These are phyloP conservation scores for Calosoma granatense DNA, from an alignment of 1,140 invertebrate species.

Conservation along the genomic window DNA sequence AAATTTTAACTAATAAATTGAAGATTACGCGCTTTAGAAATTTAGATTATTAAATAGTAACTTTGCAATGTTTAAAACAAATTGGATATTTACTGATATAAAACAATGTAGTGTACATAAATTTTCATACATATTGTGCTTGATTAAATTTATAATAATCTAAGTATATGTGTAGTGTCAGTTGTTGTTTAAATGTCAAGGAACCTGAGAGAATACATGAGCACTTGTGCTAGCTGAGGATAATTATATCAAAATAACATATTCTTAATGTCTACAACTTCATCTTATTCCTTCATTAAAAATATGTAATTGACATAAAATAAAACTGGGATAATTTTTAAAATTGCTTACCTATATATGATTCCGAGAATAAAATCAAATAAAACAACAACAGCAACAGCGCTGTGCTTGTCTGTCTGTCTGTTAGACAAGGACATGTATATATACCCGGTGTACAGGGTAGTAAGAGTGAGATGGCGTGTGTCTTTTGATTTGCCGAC, in stretches of 20 bases:
- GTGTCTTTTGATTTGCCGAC: neutral
- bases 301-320: neutral
- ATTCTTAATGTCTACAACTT: neutral
- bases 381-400: neutral
- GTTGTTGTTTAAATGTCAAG: neutral
- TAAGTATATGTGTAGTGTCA: too few relatives aligned
- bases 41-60: too few relatives aligned
- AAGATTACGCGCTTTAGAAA: too few relatives aligned
- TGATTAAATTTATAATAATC: too few relatives aligned
- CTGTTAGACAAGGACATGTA: neutral
- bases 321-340: neutral
- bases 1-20: too few relatives aligned
- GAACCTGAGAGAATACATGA: too few relatives aligned
- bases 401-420: too few relatives aligned
- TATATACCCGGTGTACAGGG: neutral
- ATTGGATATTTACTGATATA: too few relatives aligned
- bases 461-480: neutral
- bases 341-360: neutral
- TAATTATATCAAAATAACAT: neutral
- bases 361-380: neutral
- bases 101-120: too few relatives aligned
- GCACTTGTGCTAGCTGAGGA: too few relatives aligned
- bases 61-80: too few relatives aligned
- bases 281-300: neutral
- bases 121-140: too few relatives aligned